phyloP scores from a whole-genome alignment of 1,140 invertebrate genomes.

The Dinoponera quadriceps region DNA sequence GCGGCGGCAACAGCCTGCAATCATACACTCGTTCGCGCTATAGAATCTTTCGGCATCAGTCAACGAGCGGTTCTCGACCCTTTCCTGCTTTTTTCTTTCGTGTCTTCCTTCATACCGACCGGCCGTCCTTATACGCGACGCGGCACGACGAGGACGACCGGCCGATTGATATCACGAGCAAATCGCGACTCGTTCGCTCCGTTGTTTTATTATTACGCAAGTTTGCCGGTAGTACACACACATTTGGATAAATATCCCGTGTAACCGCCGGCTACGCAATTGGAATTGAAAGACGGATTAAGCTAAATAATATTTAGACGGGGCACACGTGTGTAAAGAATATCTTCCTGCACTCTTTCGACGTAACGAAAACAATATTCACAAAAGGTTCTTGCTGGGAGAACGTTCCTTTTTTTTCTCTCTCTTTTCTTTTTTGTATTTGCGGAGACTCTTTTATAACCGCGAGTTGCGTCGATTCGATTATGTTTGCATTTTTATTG shows the following conservation, averaged over 20 bases:
- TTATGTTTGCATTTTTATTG: too few species aligned
- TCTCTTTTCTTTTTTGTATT: neutral
- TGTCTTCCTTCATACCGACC: neutral
- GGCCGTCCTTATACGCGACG: neutral
- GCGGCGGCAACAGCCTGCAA: constrained; percentile 40
- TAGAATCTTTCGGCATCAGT: constrained; percentile 25
- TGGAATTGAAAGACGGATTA: neutral
- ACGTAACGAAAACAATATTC: too few species aligned
- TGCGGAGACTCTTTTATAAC: neutral
- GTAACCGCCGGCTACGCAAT: neutral
- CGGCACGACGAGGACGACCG: neutral
- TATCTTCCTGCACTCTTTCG: neutral
- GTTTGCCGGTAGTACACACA: neutral
- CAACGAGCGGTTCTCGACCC: neutral
- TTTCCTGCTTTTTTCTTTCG: neutral
- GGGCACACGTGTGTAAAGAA: neutral
- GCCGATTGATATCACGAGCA: neutral
- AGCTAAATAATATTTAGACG: neutral
- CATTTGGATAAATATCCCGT: neutral
- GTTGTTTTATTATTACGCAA: constrained; percentile 2
- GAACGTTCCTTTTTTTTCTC: neutral
- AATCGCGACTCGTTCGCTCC: neutral
- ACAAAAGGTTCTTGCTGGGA: neutral
- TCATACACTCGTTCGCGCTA: constrained; percentile 36
- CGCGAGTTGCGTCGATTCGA: too few species aligned